Conservation (phyloP, 2,113 vertebrate genomes). For the Toxostoma redivivum region DNA sequence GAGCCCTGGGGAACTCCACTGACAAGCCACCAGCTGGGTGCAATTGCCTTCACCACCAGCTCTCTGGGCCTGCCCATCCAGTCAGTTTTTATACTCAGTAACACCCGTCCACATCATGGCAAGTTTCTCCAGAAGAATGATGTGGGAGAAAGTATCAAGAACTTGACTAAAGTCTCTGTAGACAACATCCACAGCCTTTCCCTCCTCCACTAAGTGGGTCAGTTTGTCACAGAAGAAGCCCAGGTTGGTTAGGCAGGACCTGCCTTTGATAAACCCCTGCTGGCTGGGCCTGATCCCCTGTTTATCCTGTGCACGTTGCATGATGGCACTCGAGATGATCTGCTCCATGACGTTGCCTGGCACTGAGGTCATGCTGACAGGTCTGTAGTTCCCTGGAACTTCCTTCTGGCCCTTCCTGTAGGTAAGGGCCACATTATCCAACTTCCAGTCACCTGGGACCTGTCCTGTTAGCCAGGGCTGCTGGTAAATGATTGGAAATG, state of each 20-base stretch:
- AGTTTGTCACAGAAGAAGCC: background rate
- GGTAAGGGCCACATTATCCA: background rate
- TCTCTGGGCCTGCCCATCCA: background rate
- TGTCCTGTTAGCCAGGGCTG: background rate
- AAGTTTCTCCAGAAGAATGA: background rate
- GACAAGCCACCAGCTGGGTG: background rate
- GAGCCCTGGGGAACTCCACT: background rate
- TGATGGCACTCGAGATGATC: background rate
- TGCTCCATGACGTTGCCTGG: accelerated
- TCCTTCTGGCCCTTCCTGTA: background rate
- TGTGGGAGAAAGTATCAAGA: background rate
- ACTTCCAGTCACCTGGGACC: background rate
- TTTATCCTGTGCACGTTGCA: background rate
- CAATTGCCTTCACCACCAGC: background rate
- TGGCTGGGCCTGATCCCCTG: background rate
- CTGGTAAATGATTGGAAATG: background rate
- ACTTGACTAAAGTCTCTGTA: background rate
- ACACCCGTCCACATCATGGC: background rate
- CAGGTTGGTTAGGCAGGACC: background rate
- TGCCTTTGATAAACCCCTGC: background rate
- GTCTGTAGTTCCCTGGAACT: background rate
- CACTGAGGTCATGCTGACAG: background rate
- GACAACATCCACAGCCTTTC: background rate
- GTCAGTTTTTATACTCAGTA: background rate
- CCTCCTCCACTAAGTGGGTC: background rate